These are phyloP conservation scores for Equus quagga DNA, from an alignment of 2,113 vertebrate species.

Conservation along the genomic window DNA sequence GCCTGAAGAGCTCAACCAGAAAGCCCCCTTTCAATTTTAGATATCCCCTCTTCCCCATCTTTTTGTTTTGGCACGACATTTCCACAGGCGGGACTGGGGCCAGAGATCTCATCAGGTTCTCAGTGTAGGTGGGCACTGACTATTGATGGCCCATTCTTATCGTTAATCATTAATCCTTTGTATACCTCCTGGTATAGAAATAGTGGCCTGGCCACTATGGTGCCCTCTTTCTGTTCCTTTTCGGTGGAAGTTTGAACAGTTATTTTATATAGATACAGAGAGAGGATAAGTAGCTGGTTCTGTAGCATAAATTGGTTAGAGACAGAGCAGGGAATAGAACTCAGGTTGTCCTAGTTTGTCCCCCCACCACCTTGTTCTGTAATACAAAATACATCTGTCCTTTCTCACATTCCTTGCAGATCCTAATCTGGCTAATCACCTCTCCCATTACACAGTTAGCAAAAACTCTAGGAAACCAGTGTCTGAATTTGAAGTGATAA, in stretches of 20 bases:
- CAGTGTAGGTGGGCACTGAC: not conserved
- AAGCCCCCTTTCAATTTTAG: not conserved
- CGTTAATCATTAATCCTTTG: constrained; percentile 1
- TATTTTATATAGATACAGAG: not conserved
- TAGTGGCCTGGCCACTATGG: not conserved
- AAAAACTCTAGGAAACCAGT: constrained; percentile 13
- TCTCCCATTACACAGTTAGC: not conserved
- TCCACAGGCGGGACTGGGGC: not conserved
- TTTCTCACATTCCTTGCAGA: constrained; percentile 25
- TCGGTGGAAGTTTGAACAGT: not conserved
- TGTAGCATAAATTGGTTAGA: not conserved
- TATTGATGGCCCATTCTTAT: not conserved
- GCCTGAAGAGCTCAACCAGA: not conserved
- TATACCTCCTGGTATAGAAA: not conserved
- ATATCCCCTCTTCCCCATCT: not conserved
- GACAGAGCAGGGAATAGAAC: not conserved
- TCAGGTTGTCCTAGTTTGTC: not conserved
- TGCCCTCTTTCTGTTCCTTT: not conserved
- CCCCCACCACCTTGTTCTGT: not conserved
- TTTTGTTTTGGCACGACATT: not conserved
- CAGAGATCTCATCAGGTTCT: not conserved
- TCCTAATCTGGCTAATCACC: not conserved
- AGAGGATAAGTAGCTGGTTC: not conserved
- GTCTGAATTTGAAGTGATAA: constrained; percentile 15
- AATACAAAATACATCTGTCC: constrained; percentile 6